phyloP scores from a whole-genome alignment of 2,113 vertebrate species.

The Colaptes auratus region DNA sequence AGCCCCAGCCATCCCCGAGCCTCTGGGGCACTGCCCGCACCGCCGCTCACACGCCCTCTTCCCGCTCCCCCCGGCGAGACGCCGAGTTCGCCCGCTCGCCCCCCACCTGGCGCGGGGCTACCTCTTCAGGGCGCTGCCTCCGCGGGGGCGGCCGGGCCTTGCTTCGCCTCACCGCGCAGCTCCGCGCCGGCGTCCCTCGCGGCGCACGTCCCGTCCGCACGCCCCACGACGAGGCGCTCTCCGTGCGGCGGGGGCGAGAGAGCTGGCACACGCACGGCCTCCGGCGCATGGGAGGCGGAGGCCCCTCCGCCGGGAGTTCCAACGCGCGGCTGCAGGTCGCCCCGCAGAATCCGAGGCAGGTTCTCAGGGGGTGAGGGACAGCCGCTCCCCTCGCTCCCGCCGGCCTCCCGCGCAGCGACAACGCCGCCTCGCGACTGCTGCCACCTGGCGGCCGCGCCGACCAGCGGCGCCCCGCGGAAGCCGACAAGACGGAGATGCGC shows the following conservation, averaged over 20 bases:
- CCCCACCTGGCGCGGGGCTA: neutral
- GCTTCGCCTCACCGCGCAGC: neutral
- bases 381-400: conserved; percentile 5
- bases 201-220: neutral
- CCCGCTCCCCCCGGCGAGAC: neutral
- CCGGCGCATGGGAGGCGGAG: neutral
- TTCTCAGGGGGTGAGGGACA: conserved; percentile 8
- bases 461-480: no score
- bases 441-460: conserved; percentile 64
- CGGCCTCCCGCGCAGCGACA: conserved; percentile 17
- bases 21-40: neutral
- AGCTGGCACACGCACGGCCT: neutral
- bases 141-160: neutral
- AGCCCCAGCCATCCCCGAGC: neutral
- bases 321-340: neutral
- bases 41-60: neutral
- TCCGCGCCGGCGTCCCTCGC: neutral
- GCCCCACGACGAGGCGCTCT: neutral
- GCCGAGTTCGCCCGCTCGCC: neutral
- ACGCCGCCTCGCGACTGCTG: neutral
- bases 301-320: neutral
- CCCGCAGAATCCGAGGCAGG: conserved; percentile 5
- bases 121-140: neutral
- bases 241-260: neutral
- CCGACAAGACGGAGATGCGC: neutral